A percentile compares a stretch with the other conserved stretches of the same genome.
phyloP scores from a whole-genome alignment of 2,888 invertebrate genomes.

The Mythimna vitellina region DNA sequence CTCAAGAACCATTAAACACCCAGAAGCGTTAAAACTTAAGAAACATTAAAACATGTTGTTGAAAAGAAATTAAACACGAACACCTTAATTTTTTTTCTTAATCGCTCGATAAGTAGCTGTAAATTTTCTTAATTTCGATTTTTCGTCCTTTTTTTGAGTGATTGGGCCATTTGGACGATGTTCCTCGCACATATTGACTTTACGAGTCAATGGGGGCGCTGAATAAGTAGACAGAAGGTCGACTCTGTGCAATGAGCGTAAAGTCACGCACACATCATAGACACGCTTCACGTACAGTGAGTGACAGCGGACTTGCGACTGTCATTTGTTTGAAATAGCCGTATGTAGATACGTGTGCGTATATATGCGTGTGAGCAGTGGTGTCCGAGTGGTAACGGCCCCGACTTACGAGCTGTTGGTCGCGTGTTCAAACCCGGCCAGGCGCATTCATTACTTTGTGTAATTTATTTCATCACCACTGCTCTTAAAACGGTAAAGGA shows the following conservation, averaged over 20 bases:
- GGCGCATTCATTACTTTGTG: too few species aligned
- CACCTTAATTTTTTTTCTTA: slow-evolving; percentile 36
- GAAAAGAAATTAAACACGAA: slow-evolving; percentile 45
- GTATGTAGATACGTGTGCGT: not conserved
- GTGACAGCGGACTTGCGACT: not conserved
- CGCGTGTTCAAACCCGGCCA: too few species aligned
- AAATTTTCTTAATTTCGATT: slow-evolving; percentile 40
- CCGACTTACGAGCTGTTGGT: too few species aligned
- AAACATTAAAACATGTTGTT: slow-evolving; percentile 42
- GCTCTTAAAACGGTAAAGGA: too few species aligned
- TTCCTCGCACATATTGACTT: slow-evolving; percentile 48
- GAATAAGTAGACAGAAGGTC: not conserved
- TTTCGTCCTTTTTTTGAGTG: slow-evolving; percentile 35
- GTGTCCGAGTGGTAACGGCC: too few species aligned
- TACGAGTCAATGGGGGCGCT: slow-evolving; percentile 13
- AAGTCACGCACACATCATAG: not conserved
- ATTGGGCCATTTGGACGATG: slow-evolving; percentile 35
- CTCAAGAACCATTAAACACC: slow-evolving; percentile 27
- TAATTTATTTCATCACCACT: too few species aligned
- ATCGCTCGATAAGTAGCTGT: slow-evolving; percentile 36
- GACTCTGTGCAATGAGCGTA: not conserved
- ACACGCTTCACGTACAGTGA: not conserved
- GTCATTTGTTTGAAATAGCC: not conserved
- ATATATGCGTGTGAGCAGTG: not conserved
- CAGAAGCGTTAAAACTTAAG: slow-evolving; percentile 22